phyloP scores from a whole-genome alignment of 2,113 vertebrate genomes.

The Podarcis cretensis region DNA sequence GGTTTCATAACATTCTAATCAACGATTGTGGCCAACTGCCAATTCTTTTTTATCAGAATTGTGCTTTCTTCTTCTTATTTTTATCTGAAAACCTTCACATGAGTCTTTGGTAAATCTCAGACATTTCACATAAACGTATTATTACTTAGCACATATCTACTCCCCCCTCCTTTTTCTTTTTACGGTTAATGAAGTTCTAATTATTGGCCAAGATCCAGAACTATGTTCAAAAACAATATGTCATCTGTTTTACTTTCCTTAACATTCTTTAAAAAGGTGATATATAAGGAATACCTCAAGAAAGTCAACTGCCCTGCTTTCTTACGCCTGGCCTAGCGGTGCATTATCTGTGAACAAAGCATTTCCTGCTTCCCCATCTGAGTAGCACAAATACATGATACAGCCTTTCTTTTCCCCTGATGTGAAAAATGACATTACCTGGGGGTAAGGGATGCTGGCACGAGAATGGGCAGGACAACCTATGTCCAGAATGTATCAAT shows the following conservation, averaged over 20 bases:
- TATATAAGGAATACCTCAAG: not conserved
- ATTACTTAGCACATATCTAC: not conserved
- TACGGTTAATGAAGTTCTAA: slow-evolving; percentile 1
- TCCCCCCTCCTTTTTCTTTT: not conserved
- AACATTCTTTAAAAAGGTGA: not conserved
- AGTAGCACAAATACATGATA: not conserved
- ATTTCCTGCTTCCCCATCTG: not conserved
- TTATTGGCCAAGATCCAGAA: not conserved
- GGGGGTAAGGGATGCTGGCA: no score
- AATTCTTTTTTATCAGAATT: not conserved
- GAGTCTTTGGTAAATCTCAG: not conserved
- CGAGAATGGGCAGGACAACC: no score
- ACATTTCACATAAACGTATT: not conserved
- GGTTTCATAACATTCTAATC: slow-evolving; percentile 7
- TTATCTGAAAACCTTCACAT: not conserved
- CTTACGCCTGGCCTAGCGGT: not conserved
- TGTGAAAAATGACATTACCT: no score
- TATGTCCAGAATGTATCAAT: no score
- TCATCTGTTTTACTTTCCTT: not conserved
- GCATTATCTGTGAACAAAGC: no score
- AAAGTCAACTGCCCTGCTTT: not conserved
- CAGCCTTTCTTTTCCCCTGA: not conserved
- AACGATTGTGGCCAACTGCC: not conserved
- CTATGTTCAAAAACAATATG: not conserved
- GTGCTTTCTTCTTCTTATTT: not conserved